These are phyloP conservation scores for Tinea semifulvella DNA, from an alignment of 2,888 invertebrate genomes.

Conservation along the genomic window DNA sequence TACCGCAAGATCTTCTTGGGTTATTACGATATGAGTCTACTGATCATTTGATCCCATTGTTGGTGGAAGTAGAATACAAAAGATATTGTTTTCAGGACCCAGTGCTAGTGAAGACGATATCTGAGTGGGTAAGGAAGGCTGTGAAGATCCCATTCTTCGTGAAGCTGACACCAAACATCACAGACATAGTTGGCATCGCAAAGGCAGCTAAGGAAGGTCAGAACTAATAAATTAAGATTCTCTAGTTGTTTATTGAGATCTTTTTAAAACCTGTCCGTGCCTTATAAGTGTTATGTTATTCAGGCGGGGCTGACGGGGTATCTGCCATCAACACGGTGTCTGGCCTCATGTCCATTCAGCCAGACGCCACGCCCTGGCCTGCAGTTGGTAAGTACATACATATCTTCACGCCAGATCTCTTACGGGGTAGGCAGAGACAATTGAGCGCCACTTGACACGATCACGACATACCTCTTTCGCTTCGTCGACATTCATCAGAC, in stretches of 20 bases:
- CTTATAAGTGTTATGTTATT: not conserved
- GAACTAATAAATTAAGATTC: too few relatives aligned
- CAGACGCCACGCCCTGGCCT: conserved; percentile 92
- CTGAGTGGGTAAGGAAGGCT: conserved; percentile 87
- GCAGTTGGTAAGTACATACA: conserved; percentile 75
- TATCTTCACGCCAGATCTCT: too few relatives aligned
- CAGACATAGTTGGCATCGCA: conserved; percentile 90
- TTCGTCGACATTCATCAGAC: too few relatives aligned
- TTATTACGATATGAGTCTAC: too few relatives aligned
- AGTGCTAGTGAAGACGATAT: conserved; percentile 86
- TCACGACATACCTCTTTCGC: too few relatives aligned
- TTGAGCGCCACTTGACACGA: too few relatives aligned
- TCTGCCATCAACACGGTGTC: conserved; percentile 98
- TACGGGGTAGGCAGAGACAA: too few relatives aligned
- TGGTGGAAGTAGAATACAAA: conserved; percentile 20
- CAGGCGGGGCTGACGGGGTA: conserved; percentile 92
- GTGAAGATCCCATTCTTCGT: conserved; percentile 96
- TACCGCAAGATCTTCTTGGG: too few relatives aligned
- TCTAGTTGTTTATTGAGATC: too few relatives aligned
- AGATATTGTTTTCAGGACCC: conserved; percentile 87
- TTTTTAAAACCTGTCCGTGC: too few relatives aligned
- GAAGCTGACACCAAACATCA: conserved; percentile 97
- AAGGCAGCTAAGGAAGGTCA: conserved; percentile 88
- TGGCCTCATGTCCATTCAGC: conserved; percentile 88
- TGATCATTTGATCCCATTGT: conserved; percentile 8